These are phyloP conservation scores for Rhinatrema bivittatum DNA, from an alignment of 2,797 vertebrate species.

Conservation along the genomic window DNA sequence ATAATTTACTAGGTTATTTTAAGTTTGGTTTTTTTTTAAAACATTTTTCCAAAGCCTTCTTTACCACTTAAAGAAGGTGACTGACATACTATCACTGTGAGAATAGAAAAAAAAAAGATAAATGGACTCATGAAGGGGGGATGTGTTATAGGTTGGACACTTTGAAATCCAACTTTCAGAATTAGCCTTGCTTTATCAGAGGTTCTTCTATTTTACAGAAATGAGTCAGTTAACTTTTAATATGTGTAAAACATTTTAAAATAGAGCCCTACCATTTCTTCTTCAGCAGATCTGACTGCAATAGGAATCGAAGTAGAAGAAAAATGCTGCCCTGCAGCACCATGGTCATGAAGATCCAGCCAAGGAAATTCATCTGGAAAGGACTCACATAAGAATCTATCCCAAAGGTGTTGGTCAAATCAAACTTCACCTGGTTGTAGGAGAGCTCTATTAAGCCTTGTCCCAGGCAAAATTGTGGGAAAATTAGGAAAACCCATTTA, in stretches of 20 bases:
- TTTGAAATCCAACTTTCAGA: not conserved
- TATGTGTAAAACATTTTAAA: not conserved
- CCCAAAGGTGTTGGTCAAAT: constrained; percentile 45
- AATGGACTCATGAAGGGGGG: too few species aligned
- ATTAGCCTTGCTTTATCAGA: not conserved
- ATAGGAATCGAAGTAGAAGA: constrained; percentile 34
- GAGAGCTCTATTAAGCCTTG: constrained; percentile 59
- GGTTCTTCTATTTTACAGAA: too few species aligned
- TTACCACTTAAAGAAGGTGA: too few species aligned
- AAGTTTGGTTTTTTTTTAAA: too few species aligned
- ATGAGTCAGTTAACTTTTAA: not conserved
- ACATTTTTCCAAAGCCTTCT: too few species aligned
- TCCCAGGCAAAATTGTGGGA: constrained; percentile 60
- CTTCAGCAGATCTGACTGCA: constrained; percentile 42
- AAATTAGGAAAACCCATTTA: constrained; percentile 48
- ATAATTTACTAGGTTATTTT: too few species aligned
- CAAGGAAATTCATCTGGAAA: constrained; percentile 52
- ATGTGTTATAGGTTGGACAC: too few species aligned
- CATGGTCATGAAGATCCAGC: constrained; percentile 50
- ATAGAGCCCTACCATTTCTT: constrained; percentile 27
- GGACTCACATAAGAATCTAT: constrained; percentile 51
- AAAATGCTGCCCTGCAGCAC: constrained; percentile 44
- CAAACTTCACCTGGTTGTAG: constrained; percentile 52
- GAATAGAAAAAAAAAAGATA: too few species aligned
- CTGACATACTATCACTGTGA: too few species aligned